phyloP scores from a whole-genome alignment of 2,888 invertebrate species.

The Rhaphigaster nebulosa region DNA sequence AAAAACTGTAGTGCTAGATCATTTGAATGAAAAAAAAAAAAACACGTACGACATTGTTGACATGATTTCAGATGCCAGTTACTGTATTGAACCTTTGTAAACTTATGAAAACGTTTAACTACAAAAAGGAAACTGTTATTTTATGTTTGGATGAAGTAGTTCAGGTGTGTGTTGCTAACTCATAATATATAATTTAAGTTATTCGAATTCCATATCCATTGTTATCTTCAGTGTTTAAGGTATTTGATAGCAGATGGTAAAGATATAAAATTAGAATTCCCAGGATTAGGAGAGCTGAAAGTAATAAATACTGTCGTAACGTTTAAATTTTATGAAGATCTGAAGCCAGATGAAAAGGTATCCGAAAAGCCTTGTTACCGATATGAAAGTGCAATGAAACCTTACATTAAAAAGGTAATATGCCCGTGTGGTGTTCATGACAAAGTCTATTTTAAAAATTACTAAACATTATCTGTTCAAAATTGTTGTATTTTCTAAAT shows the following conservation, averaged over 20 bases:
- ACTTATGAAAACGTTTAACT: constrained; percentile 50
- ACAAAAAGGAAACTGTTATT: constrained; percentile 57
- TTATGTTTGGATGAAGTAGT: constrained; percentile 60
- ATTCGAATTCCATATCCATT: neutral
- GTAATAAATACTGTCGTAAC: neutral
- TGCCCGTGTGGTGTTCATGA: constrained; percentile 33
- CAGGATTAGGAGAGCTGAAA: constrained; percentile 42
- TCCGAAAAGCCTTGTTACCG: constrained; percentile 8
- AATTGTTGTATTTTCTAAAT: neutral
- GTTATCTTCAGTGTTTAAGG: constrained; percentile 15
- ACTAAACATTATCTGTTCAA: neutral
- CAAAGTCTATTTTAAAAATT: neutral
- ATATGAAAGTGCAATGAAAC: constrained; percentile 32
- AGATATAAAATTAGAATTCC: constrained; percentile 34
- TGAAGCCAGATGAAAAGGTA: constrained; percentile 10
- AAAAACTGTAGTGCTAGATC: neutral
- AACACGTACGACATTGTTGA: neutral
- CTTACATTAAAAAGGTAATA: neutral
- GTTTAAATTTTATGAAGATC: constrained; percentile 43
- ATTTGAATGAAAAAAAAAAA: neutral
- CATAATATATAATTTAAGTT: neutral
- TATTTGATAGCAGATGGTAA: constrained; percentile 35
- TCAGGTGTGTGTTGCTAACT: constrained; percentile 47
- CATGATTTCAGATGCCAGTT: constrained; percentile 56
- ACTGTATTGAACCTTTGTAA: constrained; percentile 45